Conservation (phyloP, 1,140 invertebrate species). For the Aphaenogaster floridana region DNA sequence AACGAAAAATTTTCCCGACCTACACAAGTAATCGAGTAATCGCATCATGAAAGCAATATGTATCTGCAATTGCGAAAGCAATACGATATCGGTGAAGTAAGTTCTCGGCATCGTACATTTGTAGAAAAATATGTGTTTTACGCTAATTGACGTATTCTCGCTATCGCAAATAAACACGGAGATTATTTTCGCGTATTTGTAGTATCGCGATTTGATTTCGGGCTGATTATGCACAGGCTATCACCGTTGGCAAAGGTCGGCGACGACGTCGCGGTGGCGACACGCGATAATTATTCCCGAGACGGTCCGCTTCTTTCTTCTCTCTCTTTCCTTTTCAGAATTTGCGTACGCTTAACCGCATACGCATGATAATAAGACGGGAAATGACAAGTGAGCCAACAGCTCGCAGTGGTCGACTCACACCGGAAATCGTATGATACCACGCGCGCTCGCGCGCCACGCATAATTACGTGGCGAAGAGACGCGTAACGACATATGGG, state of each 20-base stretch:
- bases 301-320: background rate
- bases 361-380: slow-evolving; percentile 68
- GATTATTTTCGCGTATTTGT: slow-evolving; percentile 13
- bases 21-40: background rate
- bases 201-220: slow-evolving; percentile 32
- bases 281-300: slow-evolving; percentile 12
- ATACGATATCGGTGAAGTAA: background rate
- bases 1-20: background rate
- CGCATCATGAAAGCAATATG: background rate
- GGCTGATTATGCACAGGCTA: slow-evolving; percentile 2
- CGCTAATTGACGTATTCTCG: background rate
- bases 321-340: background rate
- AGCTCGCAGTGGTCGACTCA: slow-evolving; percentile 56
- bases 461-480: slow-evolving; percentile 47
- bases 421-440: slow-evolving; percentile 73
- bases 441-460: slow-evolving; percentile 11
- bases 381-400: slow-evolving; percentile 72
- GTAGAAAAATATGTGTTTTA: background rate
- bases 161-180: slow-evolving; percentile 17
- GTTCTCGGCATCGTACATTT: background rate
- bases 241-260: slow-evolving; percentile 20
- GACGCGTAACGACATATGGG: slow-evolving; percentile 21
- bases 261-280: background rate
- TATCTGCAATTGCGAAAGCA: slow-evolving; percentile 10
- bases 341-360: slow-evolving; percentile 37